Percentiles rank a stretch among this genome's conserved stretches.
phyloP scores from a whole-genome alignment of 2,113 vertebrate genomes.

The Sterrhoptilus dennistouni region DNA sequence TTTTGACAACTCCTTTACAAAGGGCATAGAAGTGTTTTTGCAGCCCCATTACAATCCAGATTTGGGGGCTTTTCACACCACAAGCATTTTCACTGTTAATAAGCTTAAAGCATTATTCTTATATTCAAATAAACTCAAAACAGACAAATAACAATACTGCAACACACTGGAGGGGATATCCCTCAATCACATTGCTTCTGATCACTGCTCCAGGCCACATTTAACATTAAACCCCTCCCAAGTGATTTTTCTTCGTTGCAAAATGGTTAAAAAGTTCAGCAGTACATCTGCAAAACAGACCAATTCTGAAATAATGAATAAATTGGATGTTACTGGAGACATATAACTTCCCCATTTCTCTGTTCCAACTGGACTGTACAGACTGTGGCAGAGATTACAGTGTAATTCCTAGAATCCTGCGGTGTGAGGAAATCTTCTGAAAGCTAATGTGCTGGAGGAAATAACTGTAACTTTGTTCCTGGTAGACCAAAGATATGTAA shows the following conservation, averaged over 20 bases:
- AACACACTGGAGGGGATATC: not conserved
- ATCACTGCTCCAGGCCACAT: not conserved
- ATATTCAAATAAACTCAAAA: not conserved
- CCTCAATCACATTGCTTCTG: not conserved
- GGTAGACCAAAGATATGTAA: not conserved
- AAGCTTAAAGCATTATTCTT: not conserved
- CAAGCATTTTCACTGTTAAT: not conserved
- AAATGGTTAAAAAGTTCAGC: not conserved
- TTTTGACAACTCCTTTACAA: not conserved
- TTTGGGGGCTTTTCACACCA: not conserved
- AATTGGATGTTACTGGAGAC: not conserved
- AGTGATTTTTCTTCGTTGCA: not conserved
- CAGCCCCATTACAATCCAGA: not conserved
- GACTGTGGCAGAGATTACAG: not conserved
- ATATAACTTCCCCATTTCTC: not conserved
- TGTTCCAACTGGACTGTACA: not conserved
- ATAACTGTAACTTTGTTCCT: not conserved
- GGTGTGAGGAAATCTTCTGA: not conserved
- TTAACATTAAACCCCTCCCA: not conserved
- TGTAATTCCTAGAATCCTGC: not conserved
- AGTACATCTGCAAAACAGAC: not conserved
- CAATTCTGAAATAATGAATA: not conserved
- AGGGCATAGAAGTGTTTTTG: not conserved
- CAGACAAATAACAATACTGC: not conserved
- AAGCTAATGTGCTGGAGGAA: not conserved